Evolutionary conservation across 2,797 vertebrate genomes (phyloP), one percentile per base, ranked within the genome.

Genomic region (Taeniopygia guttata): DNA sequence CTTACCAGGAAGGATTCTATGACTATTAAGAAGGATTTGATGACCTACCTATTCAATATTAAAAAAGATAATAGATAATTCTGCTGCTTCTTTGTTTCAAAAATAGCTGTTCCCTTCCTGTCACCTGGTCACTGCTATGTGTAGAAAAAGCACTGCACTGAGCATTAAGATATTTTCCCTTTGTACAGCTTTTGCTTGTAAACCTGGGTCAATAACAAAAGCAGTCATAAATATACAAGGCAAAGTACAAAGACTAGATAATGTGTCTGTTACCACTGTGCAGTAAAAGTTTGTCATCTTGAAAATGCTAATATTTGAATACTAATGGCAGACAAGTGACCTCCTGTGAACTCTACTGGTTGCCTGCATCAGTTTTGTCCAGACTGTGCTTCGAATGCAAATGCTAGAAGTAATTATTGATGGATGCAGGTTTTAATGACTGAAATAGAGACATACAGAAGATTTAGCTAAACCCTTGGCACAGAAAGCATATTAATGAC

Each of bases 1-100:
- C 84, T 94, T 36, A 67, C 26, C n/a, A 55, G 60, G 38, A 93
- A 91, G 63, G 74, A 72, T 94, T 89, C 55, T 66, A 6, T 25
- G 3, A 60, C 67, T 91, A 27, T 86, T 79, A 90, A 38, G 74
- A 73, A 84, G 87, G 89, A 91, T 93, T 91, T 94, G 40, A 75
- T 62, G 51, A 58, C 70, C 68, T 73, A 34, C 34, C 34, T 77
- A 16, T 73, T 84, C 63, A 45, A 75, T 83, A 92, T 66, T 66
- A 90, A 69, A 45, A 38, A 62, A 67, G 9, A 46, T 26, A 58
- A 18, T 23, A 38, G 51, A 69, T 38, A 89, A 75, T 84, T 72
- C 69, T 76, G 21, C 36, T 0, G 0, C 42, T 69, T 40, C n/a
- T 85, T 86, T 72, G 56, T 83, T 83, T 84, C 77, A 89, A 89